Conservation (phyloP, 2,797 vertebrate species). For the Cirrhinus molitorella region DNA sequence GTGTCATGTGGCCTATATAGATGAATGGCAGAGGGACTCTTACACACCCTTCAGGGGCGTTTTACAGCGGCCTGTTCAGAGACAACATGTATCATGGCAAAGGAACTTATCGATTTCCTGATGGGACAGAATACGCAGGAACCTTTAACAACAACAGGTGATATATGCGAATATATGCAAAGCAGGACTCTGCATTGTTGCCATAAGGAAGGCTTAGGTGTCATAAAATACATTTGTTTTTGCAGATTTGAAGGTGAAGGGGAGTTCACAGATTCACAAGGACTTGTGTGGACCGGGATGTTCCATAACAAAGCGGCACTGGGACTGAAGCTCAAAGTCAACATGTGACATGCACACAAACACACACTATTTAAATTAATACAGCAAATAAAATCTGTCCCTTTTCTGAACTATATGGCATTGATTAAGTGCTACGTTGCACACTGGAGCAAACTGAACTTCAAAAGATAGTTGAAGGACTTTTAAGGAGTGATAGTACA, state of each 20-base stretch:
- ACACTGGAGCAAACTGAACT: neutral
- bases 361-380: neutral
- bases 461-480: neutral
- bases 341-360: conserved; percentile 65
- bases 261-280: conserved; percentile 77
- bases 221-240: conserved; percentile 7
- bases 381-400: neutral
- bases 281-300: conserved; percentile 81
- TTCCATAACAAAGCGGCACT: conserved; percentile 82
- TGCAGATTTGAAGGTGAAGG: conserved; percentile 83
- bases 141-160: conserved; percentile 85
- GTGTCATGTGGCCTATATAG: conserved; percentile 64
- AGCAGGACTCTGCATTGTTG: neutral
- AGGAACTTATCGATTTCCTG: conserved; percentile 84
- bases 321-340: conserved; percentile 81
- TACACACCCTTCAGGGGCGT: conserved; percentile 83
- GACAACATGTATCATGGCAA: conserved; percentile 86
- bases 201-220: neutral
- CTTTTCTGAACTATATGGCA: neutral
- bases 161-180: neutral
- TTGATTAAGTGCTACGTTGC: neutral
- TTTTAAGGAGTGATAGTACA: neutral
- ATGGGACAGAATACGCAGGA: conserved; percentile 81
- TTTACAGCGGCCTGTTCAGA: conserved; percentile 87
- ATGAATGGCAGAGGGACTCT: conserved; percentile 85